Evolutionary conservation across 2,113 vertebrate genomes (phyloP).

Genomic region (Onychorhynchus coronatus): DNA sequence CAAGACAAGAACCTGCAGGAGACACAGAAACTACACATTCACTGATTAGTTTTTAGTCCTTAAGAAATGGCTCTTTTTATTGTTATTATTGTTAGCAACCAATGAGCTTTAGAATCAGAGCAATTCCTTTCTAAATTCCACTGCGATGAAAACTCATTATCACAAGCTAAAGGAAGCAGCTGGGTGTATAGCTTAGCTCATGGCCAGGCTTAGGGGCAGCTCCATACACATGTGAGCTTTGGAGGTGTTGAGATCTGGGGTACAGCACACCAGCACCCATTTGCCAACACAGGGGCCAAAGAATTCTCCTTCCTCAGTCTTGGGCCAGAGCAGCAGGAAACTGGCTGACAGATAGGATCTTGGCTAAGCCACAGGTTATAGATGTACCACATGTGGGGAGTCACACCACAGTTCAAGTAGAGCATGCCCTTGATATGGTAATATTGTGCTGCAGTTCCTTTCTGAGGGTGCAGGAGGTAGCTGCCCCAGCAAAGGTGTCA

Average conservation of each 20-base stretch:
- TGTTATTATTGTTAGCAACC: slow-evolving; percentile 40
- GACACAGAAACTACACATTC: background rate
- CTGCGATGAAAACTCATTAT: background rate
- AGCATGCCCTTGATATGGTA: background rate
- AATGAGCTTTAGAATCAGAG: slow-evolving; percentile 41
- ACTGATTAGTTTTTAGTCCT: slow-evolving; percentile 49
- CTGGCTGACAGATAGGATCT: background rate
- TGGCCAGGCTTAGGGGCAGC: background rate
- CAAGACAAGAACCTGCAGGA: slow-evolving; percentile 56
- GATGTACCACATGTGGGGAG: background rate
- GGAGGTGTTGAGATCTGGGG: background rate
- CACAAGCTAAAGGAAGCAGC: slow-evolving; percentile 2
- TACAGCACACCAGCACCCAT: background rate
- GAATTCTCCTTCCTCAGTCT: background rate
- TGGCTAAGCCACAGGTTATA: background rate
- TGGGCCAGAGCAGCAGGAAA: background rate
- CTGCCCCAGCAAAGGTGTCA: background rate
- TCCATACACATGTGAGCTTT: background rate
- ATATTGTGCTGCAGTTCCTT: background rate
- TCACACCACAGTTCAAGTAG: background rate
- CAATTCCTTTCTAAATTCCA: slow-evolving; percentile 47
- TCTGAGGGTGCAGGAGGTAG: background rate
- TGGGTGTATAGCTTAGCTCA: background rate
- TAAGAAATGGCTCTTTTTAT: slow-evolving; percentile 35
- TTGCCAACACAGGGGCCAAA: background rate